These are phyloP conservation scores for Phrynocephalus forsythii DNA, from an alignment of 2,797 vertebrate genomes.

Conservation along the genomic window DNA sequence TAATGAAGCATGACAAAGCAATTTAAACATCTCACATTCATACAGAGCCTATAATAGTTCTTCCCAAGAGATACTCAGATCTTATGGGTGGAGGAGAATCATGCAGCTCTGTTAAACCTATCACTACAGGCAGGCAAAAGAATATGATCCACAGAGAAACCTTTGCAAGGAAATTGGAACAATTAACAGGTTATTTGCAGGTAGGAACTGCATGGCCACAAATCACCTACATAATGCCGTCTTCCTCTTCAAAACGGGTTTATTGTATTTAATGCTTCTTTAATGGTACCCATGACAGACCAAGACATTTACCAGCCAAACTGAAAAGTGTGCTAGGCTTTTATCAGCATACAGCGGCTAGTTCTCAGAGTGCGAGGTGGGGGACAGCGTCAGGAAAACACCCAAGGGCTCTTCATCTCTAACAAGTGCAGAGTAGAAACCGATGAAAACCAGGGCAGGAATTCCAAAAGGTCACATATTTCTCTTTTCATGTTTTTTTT, in stretches of 20 bases:
- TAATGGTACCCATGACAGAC: not conserved
- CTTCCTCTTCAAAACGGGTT: not conserved
- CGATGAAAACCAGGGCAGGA: not conserved
- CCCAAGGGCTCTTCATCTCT: too few species aligned
- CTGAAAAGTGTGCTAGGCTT: not conserved
- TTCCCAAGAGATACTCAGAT: not conserved
- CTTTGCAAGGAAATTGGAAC: too few species aligned
- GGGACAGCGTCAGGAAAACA: not conserved
- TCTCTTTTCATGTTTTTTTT: not conserved
- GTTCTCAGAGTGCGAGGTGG: not conserved
- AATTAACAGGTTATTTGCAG: too few species aligned
- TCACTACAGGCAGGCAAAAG: not conserved
- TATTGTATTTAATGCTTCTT: slow-evolving; percentile 14
- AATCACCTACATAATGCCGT: not conserved
- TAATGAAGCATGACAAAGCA: not conserved
- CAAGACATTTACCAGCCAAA: not conserved
- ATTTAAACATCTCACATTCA: not conserved
- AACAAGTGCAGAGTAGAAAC: not conserved
- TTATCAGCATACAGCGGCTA: not conserved
- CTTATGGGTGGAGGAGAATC: not conserved
- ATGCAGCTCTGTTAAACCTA: not conserved
- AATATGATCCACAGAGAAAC: too few species aligned
- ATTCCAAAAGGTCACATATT: slow-evolving; percentile 19
- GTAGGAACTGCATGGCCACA: too few species aligned
- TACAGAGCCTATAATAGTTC: not conserved